Evolutionary conservation across 2,797 vertebrate genomes (phyloP).

Genomic region (Chaunax sp.): DNA sequence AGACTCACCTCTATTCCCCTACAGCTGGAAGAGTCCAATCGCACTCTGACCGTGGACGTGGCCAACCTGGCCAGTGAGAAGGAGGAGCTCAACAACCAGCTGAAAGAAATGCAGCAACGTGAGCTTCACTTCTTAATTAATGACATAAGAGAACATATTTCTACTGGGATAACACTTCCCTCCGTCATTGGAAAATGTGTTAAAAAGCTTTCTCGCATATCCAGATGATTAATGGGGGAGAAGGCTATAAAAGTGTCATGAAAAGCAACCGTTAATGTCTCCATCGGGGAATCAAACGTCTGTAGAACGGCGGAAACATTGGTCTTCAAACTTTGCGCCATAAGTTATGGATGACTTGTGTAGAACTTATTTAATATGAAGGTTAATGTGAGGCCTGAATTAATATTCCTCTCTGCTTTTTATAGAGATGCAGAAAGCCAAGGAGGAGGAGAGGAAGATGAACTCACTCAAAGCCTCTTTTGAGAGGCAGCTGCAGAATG

Average conservation of each 20-base stretch:
- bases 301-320: not conserved
- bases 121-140: constrained; percentile 61
- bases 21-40: constrained; percentile 96
- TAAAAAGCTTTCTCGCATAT: constrained; percentile 22
- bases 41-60: constrained; percentile 95
- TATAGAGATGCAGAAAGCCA: constrained; percentile 85
- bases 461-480: constrained; percentile 84
- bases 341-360: too few species aligned
- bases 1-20: constrained; percentile 28
- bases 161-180: constrained; percentile 19
- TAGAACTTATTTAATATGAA: too few species aligned
- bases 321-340: not conserved
- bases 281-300: not conserved
- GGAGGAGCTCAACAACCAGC: constrained; percentile 95
- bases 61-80: constrained; percentile 96
- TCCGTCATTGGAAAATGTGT: constrained; percentile 15
- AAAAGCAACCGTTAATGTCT: not conserved
- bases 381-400: not conserved
- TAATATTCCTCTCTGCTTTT: constrained; percentile 27
- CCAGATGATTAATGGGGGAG: constrained; percentile 6
- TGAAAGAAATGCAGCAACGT: constrained; percentile 92
- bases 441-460: constrained; percentile 86
- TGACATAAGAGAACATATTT: constrained; percentile 8
- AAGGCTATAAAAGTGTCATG: constrained; percentile 22
- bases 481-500: constrained; percentile 94